Percentiles rank a stretch among this genome's conserved stretches.
Conservation (phyloP, 64 coral and sea anemone species). For the Platygyra sinensis region DNA sequence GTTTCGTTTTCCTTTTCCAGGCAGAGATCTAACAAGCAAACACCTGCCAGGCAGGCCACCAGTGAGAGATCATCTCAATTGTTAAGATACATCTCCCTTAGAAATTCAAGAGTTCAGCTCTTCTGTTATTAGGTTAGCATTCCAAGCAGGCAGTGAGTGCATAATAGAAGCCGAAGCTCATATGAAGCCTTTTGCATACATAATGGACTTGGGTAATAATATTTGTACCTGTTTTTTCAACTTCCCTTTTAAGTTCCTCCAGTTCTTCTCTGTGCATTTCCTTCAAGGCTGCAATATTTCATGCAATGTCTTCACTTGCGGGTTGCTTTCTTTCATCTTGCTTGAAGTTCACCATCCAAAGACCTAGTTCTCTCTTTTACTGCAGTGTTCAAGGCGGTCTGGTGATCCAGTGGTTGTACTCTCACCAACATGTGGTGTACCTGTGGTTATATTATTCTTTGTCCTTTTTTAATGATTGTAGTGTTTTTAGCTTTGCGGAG, state of each 20-base stretch:
- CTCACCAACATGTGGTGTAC: neutral
- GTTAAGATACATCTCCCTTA: too few species aligned
- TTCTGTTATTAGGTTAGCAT: too few species aligned
- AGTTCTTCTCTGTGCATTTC: conserved; percentile 34
- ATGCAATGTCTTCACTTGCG: neutral
- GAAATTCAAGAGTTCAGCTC: too few species aligned
- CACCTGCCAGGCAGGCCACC: too few species aligned
- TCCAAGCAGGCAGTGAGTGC: too few species aligned
- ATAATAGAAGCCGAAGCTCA: too few species aligned
- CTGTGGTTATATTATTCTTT: conserved; percentile 46
- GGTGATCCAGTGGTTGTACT: neutral
- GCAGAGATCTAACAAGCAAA: too few species aligned
- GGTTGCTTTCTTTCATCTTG: neutral
- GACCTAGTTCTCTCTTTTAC: neutral
- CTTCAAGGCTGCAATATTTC: conserved; percentile 21
- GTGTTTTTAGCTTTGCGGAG: conserved; percentile 57
- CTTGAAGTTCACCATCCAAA: neutral
- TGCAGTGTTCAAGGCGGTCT: neutral
- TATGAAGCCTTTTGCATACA: too few species aligned
- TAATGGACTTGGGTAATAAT: too few species aligned
- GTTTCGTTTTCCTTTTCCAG: too few species aligned
- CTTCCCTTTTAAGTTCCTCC: conserved; percentile 3
- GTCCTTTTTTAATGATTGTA: conserved; percentile 56
- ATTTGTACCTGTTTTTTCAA: conserved; percentile 22
- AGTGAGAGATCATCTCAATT: too few species aligned